Base-by-base conservation (phyloP, 30 jellyfish, hydroid and myxozoan species). In the Hydractinia echinata region DNA sequence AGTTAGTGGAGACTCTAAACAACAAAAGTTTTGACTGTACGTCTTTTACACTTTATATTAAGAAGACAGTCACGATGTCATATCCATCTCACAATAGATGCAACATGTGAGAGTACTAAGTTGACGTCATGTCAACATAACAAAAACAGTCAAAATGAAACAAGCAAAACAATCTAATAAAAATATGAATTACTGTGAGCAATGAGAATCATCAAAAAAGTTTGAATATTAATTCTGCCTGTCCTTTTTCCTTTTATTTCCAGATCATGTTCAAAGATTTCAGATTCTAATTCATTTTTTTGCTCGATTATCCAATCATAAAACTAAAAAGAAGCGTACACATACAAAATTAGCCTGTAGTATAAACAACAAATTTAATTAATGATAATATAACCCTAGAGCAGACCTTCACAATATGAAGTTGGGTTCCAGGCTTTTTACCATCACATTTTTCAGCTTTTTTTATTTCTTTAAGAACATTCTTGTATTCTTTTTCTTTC, bases 271-370 rank as follows among this genome's bases (percentile, higher is more conserved):
- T 82, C 81, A 81, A 85, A 66, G 64, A 91, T 50, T 8, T 86
- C 81, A 19, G 70, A 77, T n/a, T 84, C 85, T 60, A 91, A 20
- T 53, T 44, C 19, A 58, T 73, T 66, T 67, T 88, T 13, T 51
- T 91, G 64, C 56, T 86, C 90, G 2, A 91, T 48, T 87, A 85
- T 53, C 97, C 97, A 91, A 56, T 91, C 97, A 66, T 91, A 91
- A 44, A 91, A 74, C 97, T 91, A 66, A 51, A 67, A 77, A 15
- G 5, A 20, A 0, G 54, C 11, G 61, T 5, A 58, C 8, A 5
- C 16, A 61, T 13, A 7, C 44, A 30, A 30, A 30, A 30, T 30
- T 30, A 30, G 44, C 44, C 44, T 30, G 44, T 30, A 2, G 19
- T 58, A 13, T 58, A 1, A 16, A 30, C 44, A 30, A 30, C 1